Evolutionary conservation across 2,888 invertebrate species (phyloP), one percentile per base, ranked within the genome.

Genomic region (Apamea monoglypha): DNA sequence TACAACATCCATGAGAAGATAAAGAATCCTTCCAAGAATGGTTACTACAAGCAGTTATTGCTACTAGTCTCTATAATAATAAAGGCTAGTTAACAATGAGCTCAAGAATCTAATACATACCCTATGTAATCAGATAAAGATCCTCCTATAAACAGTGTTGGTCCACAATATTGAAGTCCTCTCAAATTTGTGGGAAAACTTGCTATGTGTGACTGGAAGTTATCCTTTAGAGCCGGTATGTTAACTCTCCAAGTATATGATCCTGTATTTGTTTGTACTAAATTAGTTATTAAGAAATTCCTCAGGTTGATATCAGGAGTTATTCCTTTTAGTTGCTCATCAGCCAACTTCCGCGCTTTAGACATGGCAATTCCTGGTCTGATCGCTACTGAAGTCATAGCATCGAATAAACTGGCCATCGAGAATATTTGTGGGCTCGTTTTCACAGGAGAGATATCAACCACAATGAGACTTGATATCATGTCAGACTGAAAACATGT

Each of bases 101-200:
- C 44, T 12, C 12, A 56, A 76, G 63, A 69, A 70, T 61, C 32
- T 44, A 0, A 70, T 75, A 82, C 88, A 69, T 96, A 98, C 98
- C 97, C 97, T 89, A 99, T 97, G 93, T 98, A 99, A 94, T 98
- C 97, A 1, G 99, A 99, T n/a, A 97, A 96, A 25, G 96, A 97
- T 75, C 99, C 99, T 83, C 98, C 98, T 80, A 99, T 96, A 94
- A 99, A 99, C 12, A 99, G 93, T 1, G 98, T 98, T 4, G 98
- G 98, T 6, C 98, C 98, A 81, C 95, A 92, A 90, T 97, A 98
- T 83, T 97, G 96, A 25, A 96, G 91, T 3, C 96, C 96, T 88
- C 92, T 95, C 88, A 96, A 85, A 85, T 93, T 95, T 10, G 97
- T 89, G 0, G 98, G 98, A 94, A 98, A 98, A 44, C 93, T 93